These are phyloP conservation scores for Andrena minutula DNA, from an alignment of 2,888 invertebrate species.

Conservation along the genomic window DNA sequence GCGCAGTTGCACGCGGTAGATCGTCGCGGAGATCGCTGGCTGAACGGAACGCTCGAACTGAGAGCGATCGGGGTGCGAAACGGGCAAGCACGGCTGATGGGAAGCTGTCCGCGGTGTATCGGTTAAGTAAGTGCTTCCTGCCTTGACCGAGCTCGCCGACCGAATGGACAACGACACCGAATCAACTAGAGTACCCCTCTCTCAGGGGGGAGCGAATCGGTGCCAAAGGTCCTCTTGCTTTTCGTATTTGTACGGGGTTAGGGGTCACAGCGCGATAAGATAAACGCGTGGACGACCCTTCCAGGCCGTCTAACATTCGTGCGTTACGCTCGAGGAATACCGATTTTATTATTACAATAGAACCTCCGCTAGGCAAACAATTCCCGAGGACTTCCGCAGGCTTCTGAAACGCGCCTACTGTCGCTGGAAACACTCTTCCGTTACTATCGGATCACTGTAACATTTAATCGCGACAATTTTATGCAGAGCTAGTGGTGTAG, in stretches of 20 bases:
- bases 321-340: constrained; percentile 7
- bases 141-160: constrained; percentile 72
- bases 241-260: constrained; percentile 71
- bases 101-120: constrained; percentile 62
- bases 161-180: constrained; percentile 73
- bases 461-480: too few species aligned
- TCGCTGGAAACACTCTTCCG: background rate
- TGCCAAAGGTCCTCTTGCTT: constrained; percentile 74
- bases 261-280: constrained; percentile 77
- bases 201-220: constrained; percentile 52
- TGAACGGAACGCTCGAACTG: constrained; percentile 57
- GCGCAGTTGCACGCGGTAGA: background rate
- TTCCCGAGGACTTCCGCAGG: background rate
- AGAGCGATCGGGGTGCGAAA: constrained; percentile 65
- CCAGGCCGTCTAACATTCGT: constrained; percentile 23
- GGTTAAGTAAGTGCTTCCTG: constrained; percentile 83
- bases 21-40: constrained; percentile 31
- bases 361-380: background rate
- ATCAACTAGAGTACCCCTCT: constrained; percentile 31
- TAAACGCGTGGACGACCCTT: constrained; percentile 56
- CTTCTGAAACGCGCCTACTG: background rate
- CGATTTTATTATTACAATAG: background rate
- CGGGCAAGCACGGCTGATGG: constrained; percentile 69
- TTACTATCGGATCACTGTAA: background rate
- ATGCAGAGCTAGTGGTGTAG: too few species aligned